Base-by-base conservation (phyloP, 92 coral and sea anemone genomes). In the Phenganax stokvisi region DNA sequence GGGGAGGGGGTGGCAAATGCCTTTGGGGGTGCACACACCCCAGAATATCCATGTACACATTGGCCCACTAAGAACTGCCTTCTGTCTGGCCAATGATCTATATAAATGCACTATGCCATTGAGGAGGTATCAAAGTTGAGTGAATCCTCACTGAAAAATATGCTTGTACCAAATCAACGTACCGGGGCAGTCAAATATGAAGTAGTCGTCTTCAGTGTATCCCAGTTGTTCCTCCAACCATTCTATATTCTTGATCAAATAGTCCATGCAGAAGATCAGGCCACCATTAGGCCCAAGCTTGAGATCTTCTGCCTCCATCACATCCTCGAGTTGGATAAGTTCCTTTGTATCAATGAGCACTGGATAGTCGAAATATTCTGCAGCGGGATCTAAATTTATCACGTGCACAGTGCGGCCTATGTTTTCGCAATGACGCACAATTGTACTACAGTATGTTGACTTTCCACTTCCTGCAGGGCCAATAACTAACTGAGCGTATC, bases 391-490 rank as follows among this genome's bases (percentile, higher is more conserved):
- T 17, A 96, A 86, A 66, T 96, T 96, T 4, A 96, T 91, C 25
- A 96, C 99, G 60, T 96, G 99, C 9, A 89, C 92, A 54, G 86
- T 81, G n/a, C 99, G 86, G 9, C 96, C 97, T 67, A 92, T 87
- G 63, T 86, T 89, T 71, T 92, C 97, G 56, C 99, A 96, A 87
- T 96, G 97, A 77, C 89, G 87, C 47, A 87, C 83, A 31, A 96
- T 92, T 72, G 96, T 86, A 65, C 90, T 87, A 58, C 99, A 96
- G 83, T 92, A 96, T 12, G 99, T 96, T 53, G 99, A 96, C 92
- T 94, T 94, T 61, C 98, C 98, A 60, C 98, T 92, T 37, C 98
- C 98, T 12, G 98, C 98, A 29, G 98, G 98, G 16, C 98, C 98
- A 89, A 94, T 92, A 9, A 94, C 96, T 58, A 94, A 88, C 83